Base-by-base conservation (phyloP, 35 echinoderm and acorn worm species). In the Lytechinus variegatus region DNA sequence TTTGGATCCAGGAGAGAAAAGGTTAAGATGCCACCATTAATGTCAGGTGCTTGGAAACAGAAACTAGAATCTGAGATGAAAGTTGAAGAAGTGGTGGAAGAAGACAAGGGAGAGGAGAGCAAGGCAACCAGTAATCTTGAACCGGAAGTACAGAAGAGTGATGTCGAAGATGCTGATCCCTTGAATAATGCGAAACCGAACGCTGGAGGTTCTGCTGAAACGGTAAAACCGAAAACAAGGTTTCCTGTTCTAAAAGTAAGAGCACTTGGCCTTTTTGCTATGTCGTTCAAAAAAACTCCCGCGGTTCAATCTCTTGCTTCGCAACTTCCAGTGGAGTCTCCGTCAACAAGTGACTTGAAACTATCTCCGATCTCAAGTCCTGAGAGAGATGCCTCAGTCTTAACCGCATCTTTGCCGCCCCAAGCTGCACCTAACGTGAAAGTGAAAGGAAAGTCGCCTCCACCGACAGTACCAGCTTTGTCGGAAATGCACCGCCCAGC, bases 181-280 rank as follows among this genome's bases (percentile, higher is more conserved):
- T 33, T 28, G 4, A 66, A 29, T 21, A 13, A 86, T 28, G 5
- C 52, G 91, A 87, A 89, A 13, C 54, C 86, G 55, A 87, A 9
- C 33, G 29, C 61, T 0, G 95, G 55, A 54, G 19, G 6, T 9
- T 44, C 19, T n/a, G 5, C 53, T 19, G 60, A 60, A 53, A n/a
- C 71, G 27, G 19, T 6, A 6, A 95, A 95, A 97, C 52, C 52
- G 14, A 94, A 91, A 66, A 87, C 79, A 28, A 94, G 54, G 33
- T 97, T 97, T 61, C 96, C 96, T 10, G 33, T 89, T 16, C 52
- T 97, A 51, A 96, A 97, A 91, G 72, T 97, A n/a, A 94, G 66
- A 91, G 95, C 96, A 12, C 92, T 97, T 24, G 96, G 96, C 24
- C 86, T 95, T 3, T 97, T 97, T 90, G 96, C 96, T 29, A 91